Evolutionary conservation across 1,140 invertebrate species (phyloP), one percentile per base, ranked within the genome.

Genomic region (Pogonus chalceus): DNA sequence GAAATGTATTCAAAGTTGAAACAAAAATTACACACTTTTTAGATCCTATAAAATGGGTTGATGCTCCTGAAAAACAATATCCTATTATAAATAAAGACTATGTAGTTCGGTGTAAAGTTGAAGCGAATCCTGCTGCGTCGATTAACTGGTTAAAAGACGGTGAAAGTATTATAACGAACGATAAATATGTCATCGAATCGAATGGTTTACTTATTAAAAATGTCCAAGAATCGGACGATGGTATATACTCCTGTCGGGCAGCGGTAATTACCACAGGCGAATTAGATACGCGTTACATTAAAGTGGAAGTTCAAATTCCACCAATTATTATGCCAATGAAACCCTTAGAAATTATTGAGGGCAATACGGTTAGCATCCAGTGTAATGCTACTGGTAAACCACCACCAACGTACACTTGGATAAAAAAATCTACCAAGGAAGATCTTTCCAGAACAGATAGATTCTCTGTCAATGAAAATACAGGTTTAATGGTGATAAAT

Each of bases 101-200:
- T 62, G 80, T 80, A 68, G 80, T 95, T 7, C 82, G 80, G 65
- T 96, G 93, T 63, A 79, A 85, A 69, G 91, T 94, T 0, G 81
- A 79, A 48, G 89, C 91, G 0, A 84, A 86, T 68, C 92, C 92
- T 14, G 74, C 85, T 22, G 88, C 92, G 0, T 77, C 76, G 12
- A 82, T 95, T 12, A 85, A 88, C 65, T 95, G 90, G 92, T 76
- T 82, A 43, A 84, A 84, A 66, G 84, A 92, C 67, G 83, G 81
- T n/a, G 73, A 81, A 57, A 67, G 73, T 39, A 63, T 67, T 26
- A 31, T 61, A 71, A 31, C 60, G 76, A 50, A 80, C 56, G 79
- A 81, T 31, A 79, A 83, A 61, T 90, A 88, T 59, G 77, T 89
- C 9, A 79, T 87, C 50, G 81, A 86, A 54, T 75, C 79, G 0